Conservation (phyloP, 2,888 invertebrate species). For the Anthoptus insignis region DNA sequence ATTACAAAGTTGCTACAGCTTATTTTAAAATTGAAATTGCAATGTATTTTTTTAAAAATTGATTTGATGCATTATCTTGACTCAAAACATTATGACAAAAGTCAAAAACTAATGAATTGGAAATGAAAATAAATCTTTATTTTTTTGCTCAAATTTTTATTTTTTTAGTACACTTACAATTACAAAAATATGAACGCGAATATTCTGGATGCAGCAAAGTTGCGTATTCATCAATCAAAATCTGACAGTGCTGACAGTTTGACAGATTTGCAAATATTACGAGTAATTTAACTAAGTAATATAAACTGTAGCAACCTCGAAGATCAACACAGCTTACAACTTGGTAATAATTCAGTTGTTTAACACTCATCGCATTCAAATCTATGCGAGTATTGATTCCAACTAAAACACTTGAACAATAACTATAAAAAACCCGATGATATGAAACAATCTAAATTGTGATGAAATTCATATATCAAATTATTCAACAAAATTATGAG, state of each 20-base stretch:
- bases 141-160: no score
- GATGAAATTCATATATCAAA: not conserved
- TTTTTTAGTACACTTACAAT: no score
- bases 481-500: not conserved
- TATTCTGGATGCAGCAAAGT: not conserved
- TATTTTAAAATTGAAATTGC: no score
- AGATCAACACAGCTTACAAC: not conserved
- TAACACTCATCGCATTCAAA: not conserved
- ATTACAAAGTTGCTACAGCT: no score
- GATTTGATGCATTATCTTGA: no score
- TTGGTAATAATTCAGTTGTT: not conserved
- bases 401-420: not conserved
- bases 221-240: not conserved
- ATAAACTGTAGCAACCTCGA: not conserved
- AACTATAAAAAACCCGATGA: no score
- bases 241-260: not conserved
- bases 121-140: no score
- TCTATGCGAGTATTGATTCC: constrained; percentile 6
- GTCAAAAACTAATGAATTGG: no score
- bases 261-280: not conserved
- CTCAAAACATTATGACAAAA: no score
- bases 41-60: no score
- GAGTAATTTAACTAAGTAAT: not conserved
- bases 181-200: no score
- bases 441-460: no score